Evolutionary conservation across 2,797 vertebrate species (phyloP).

Genomic region (Xenentodon cancila): DNA sequence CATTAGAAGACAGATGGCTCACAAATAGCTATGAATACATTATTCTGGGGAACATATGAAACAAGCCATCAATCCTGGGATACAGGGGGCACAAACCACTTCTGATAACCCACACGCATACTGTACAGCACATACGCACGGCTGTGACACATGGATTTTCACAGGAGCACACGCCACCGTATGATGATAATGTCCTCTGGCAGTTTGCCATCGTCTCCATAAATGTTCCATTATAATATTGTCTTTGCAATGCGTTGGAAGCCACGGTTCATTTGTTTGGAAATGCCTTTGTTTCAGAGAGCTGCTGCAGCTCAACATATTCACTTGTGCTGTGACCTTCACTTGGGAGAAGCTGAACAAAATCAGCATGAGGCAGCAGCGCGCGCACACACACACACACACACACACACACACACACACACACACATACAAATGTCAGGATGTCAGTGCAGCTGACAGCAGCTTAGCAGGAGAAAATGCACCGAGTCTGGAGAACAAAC

Average conservation of each 20-base stretch:
- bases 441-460: conserved; percentile 20
- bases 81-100: conserved; percentile 33
- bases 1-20: conserved; percentile 71
- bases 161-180: neutral
- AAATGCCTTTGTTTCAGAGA: conserved; percentile 51
- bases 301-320: conserved; percentile 45
- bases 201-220: conserved; percentile 62
- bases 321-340: conserved; percentile 58
- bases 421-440: neutral
- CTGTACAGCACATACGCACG: conserved; percentile 19
- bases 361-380: conserved; percentile 21
- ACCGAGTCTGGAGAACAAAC: conserved; percentile 8
- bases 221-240: conserved; percentile 71
- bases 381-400: no score
- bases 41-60: conserved; percentile 65
- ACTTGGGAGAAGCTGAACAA: conserved; percentile 39
- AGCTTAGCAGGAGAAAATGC: conserved; percentile 36
- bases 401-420: no score
- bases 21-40: conserved; percentile 56
- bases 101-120: conserved; percentile 33
- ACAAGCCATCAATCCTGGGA: conserved; percentile 64
- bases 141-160: neutral
- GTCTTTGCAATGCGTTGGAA: conserved; percentile 54
- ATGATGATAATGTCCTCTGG: conserved; percentile 71
- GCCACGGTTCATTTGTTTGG: conserved; percentile 63